These are phyloP conservation scores for Rhamphomyia laevipes DNA, from an alignment of 2,888 invertebrate genomes.

Conservation along the genomic window DNA sequence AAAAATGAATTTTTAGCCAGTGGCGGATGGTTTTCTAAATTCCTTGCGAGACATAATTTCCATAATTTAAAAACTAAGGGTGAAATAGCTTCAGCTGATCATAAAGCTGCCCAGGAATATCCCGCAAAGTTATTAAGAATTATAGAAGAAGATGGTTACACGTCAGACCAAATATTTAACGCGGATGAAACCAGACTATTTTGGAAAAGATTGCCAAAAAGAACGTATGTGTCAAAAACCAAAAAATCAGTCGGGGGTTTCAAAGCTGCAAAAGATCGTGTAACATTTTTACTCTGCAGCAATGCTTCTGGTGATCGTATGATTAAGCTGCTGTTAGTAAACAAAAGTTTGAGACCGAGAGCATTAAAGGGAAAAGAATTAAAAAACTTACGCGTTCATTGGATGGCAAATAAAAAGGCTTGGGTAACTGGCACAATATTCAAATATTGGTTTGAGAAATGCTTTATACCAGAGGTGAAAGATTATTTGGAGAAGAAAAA, in stretches of 20 bases:
- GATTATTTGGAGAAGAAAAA: no score
- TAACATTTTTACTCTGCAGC: conserved; percentile 22
- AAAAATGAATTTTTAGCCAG: background rate
- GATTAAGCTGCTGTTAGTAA: conserved; percentile 22
- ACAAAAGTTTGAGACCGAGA: conserved; percentile 19
- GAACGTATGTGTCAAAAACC: conserved; percentile 23
- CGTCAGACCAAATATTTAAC: conserved; percentile 21
- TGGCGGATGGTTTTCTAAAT: conserved; percentile 12
- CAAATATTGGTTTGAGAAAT: conserved; percentile 16
- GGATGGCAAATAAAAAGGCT: conserved; percentile 21
- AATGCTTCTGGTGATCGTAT: conserved; percentile 22
- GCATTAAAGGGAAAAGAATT: conserved; percentile 19
- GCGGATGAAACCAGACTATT: conserved; percentile 21
- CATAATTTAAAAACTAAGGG: conserved; percentile 19
- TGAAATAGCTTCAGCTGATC: conserved; percentile 16
- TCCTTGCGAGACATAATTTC: conserved; percentile 16
- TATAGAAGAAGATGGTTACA: conserved; percentile 19
- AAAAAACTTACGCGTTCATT: conserved; percentile 19
- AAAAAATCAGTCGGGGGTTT: conserved; percentile 20
- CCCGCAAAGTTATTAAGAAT: conserved; percentile 15
- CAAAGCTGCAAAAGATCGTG: conserved; percentile 22
- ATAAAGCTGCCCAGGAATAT: conserved; percentile 14
- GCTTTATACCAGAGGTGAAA: no score
- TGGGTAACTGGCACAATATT: conserved; percentile 17
- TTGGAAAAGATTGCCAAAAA: conserved; percentile 24